Evolutionary conservation across 2,797 vertebrate genomes (phyloP), one percentile per base, ranked within the genome.

Genomic region (Sebastes goodei): DNA sequence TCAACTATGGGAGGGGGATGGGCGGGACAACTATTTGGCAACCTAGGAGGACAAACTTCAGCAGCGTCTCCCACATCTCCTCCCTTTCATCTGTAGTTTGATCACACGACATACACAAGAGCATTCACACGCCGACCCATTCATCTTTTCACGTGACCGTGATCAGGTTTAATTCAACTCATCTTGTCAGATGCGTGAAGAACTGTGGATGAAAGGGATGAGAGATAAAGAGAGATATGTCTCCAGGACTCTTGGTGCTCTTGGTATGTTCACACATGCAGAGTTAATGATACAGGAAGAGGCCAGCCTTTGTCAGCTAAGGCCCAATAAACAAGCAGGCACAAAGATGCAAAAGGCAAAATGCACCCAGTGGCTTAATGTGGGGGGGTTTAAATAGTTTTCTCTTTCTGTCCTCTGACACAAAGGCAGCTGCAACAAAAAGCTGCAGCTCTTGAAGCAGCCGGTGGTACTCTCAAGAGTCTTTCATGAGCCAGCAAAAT

Each of bases 21-120:
- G 60, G 65, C 1, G 6, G 32, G 68, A 38, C 80, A 73, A 67
- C 64, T 76, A 57, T 71, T 84, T 78, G 12, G 61, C 76, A 69
- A 61, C 66, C 61, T 55, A 55, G 17, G 55, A 55, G 20, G 53
- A 55, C 15, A 7, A 85, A 82, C 75, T 74, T 60, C 66, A 59
- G 35, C 29, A 53, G 74, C 20, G 53, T 55, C 66, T 74, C 53
- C 21, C n/a, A 17, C 57, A 70, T 61, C 30, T 65, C 61, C 5
- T 64, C 42, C 20, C 83, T 89, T 89, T 92, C 78, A 86, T 87
- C 52, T 78, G 70, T 4, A 55, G 42, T 66, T 72, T 72, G 67
- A 86, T 86, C 74, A 59, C 71, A 32, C 46, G 17, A 53, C 32
- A 70, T 32, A 62, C 78, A 86, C 66, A 27, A 75, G 83, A 76